Base-by-base conservation (phyloP, 2,113 vertebrate genomes). In the Siphamia tubifer region DNA sequence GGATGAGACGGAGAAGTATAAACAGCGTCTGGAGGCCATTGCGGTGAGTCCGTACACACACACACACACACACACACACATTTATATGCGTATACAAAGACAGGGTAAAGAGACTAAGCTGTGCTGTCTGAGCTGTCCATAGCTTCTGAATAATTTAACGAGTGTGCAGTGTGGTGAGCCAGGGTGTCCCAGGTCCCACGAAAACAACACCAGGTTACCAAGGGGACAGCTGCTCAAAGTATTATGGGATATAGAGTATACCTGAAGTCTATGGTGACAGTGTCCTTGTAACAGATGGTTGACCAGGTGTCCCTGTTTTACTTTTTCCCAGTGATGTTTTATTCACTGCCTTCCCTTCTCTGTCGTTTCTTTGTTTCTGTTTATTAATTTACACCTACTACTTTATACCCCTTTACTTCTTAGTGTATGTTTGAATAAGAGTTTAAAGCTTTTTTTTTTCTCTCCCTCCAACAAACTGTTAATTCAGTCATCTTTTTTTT, bases 1-100 rank as follows among this genome's bases (percentile, higher is more conserved):
- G 92, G 92, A 94, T 49, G 92, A 94, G 79, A 66, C 86, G 1
- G 91, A 92, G 71, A 91, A 91, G 72, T 94, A 94, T 88, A 74
- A 92, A 85, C 91, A 91, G 82, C 81, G 92, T 62, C 77, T 92
- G 55, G 86, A 92, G 74, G 92, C 89, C 58, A 94, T 94, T 44
- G 88, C 91, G 66, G 92, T 94, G 79, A 89, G 92, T 88, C 11
- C 4, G 48, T 25, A n/a, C 31, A 44, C 17, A 36, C 24, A 47
- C 60, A 58, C 30, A 43, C 19, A 68, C 13, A 54, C 32, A 43
- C 57, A 51, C 20, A 67, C n/a, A n/a, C 24, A 34, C 13, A 68
- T 32, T n/a, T 68, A 65, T 27, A 48, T 32, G 27, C 38, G 35
- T 44, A 43, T 30, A 36, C 63, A 45, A 21, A 53, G 35, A 77